Evolutionary conservation across 2,888 invertebrate genomes (phyloP).

Genomic region (Leucophenga maculata): DNA sequence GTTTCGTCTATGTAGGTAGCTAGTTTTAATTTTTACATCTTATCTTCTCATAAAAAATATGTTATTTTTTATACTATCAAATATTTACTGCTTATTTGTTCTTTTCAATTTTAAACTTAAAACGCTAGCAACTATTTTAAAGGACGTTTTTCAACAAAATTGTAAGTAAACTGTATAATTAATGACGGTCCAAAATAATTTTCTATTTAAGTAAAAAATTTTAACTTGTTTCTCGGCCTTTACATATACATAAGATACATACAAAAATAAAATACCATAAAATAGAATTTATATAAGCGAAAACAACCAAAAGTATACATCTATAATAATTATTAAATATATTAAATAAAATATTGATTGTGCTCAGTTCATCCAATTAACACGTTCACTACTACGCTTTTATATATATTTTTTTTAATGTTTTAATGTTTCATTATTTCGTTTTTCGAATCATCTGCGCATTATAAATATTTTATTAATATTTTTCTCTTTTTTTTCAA

Average conservation of each 20-base stretch:
- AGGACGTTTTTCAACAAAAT: too few relatives aligned
- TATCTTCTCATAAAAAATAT: too few relatives aligned
- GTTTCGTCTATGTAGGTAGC: too few relatives aligned
- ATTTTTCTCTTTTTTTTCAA: background rate
- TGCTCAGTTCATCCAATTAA: conserved; percentile 74
- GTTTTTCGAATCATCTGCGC: background rate
- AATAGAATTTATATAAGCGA: conserved; percentile 23
- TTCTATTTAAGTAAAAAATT: too few relatives aligned
- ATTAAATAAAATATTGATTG: conserved; percentile 52
- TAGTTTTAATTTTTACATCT: too few relatives aligned
- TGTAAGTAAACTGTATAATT: too few relatives aligned
- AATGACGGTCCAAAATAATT: too few relatives aligned
- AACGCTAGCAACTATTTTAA: too few relatives aligned
- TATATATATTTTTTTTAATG: conserved; percentile 23
- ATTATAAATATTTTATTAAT: conserved; percentile 19
- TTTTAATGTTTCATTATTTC: background rate
- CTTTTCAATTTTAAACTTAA: too few relatives aligned
- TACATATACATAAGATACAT: background rate
- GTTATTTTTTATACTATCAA: too few relatives aligned
- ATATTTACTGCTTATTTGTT: too few relatives aligned
- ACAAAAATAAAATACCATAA: conserved; percentile 16
- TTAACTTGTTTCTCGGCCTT: background rate
- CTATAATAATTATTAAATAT: conserved; percentile 7
- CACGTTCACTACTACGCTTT: conserved; percentile 68
- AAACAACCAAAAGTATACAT: conserved; percentile 32